These are phyloP conservation scores for Camponotus fellah DNA, from an alignment of 2,888 invertebrate species.

Conservation along the genomic window DNA sequence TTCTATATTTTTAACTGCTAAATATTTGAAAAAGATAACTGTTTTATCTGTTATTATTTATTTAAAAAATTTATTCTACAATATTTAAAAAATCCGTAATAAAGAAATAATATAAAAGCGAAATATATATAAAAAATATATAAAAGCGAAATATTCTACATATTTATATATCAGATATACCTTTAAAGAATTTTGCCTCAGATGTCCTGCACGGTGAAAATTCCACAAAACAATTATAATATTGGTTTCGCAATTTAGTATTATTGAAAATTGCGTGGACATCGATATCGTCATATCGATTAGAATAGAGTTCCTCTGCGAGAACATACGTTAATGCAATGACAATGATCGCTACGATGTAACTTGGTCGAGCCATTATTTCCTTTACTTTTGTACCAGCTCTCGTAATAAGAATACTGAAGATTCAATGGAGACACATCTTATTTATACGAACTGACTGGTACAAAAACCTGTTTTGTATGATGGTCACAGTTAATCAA, in stretches of 20 bases:
- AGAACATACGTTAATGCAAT: not conserved
- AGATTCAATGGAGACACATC: not conserved
- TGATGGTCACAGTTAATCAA: not conserved
- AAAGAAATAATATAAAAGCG: not conserved
- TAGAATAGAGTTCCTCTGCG: not conserved
- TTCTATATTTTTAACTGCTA: not conserved
- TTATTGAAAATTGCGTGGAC: not conserved
- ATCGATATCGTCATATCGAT: not conserved
- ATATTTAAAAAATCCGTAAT: not conserved
- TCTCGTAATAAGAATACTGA: not conserved
- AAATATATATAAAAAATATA: too few species aligned
- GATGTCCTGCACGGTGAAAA: not conserved
- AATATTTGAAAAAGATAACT: not conserved
- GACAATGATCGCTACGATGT: not conserved
- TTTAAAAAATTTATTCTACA: not conserved
- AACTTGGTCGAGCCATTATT: conserved; percentile 18
- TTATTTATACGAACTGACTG: not conserved
- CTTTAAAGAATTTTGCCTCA: conserved; percentile 22
- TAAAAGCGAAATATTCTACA: not conserved
- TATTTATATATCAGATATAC: not conserved
- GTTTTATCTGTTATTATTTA: not conserved
- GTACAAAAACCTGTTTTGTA: not conserved
- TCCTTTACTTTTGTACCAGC: not conserved
- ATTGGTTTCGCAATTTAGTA: not conserved
- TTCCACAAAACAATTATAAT: conserved; percentile 16